A percentile compares a stretch with the other conserved stretches of the same genome.
These are phyloP conservation scores for Engystomops pustulosus DNA, from an alignment of 2,113 vertebrate genomes.

Conservation along the genomic window DNA sequence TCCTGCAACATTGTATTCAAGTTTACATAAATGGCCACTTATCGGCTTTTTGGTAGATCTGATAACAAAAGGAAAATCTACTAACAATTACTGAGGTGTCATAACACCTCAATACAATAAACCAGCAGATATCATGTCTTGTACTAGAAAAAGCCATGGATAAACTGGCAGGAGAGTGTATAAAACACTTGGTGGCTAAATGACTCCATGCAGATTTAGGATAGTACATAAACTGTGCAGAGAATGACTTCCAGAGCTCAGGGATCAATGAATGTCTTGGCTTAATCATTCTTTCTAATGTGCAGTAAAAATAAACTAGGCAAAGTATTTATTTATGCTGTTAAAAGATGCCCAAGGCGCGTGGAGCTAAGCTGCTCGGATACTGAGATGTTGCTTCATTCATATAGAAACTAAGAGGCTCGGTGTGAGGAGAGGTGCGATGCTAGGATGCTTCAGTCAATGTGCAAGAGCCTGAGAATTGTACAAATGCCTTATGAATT, in stretches of 20 bases:
- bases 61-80: neutral
- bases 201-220: constrained; percentile 31
- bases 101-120: neutral
- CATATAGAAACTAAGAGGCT: too few species aligned
- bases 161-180: constrained; percentile 5
- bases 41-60: neutral
- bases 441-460: too few species aligned
- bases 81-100: neutral
- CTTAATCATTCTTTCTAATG: constrained; percentile 48
- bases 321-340: constrained; percentile 50
- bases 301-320: constrained; percentile 52
- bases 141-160: neutral
- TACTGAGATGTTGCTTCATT: too few species aligned
- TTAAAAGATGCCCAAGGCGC: constrained; percentile 43
- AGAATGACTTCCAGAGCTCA: constrained; percentile 41
- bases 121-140: neutral
- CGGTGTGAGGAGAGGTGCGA: too few species aligned
- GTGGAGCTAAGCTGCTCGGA: too few species aligned
- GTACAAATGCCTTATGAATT: too few species aligned
- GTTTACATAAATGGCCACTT: too few species aligned
- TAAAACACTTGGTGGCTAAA: constrained; percentile 30
- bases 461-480: too few species aligned
- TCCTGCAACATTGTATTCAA: too few species aligned
- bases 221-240: constrained; percentile 15
- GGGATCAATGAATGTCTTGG: constrained; percentile 49